Conservation (phyloP, 2,113 vertebrate genomes). For the Crypturellus undulatus region DNA sequence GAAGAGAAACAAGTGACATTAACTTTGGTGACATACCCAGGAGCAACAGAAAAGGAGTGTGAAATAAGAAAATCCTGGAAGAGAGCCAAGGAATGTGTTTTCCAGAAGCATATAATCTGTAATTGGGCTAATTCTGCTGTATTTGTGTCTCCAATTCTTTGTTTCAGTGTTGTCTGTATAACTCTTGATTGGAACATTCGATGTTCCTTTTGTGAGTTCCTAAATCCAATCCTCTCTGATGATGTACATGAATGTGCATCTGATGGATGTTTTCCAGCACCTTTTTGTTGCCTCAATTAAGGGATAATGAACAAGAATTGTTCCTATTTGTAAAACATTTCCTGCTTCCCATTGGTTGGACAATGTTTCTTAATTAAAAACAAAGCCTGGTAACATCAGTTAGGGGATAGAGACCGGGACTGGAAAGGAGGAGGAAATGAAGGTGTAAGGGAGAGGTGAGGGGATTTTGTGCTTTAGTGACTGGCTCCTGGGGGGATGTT, state of each 20-base stretch:
- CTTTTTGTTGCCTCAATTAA: slow-evolving; percentile 84
- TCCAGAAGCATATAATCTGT: slow-evolving; percentile 72
- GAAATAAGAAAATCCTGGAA: slow-evolving; percentile 62
- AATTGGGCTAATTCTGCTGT: slow-evolving; percentile 82
- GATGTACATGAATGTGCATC: slow-evolving; percentile 76
- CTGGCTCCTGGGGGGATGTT: neutral
- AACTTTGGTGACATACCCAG: slow-evolving; percentile 16
- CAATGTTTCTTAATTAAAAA: slow-evolving; percentile 79
- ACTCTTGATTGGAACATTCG: slow-evolving; percentile 82
- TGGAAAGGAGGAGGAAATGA: neutral
- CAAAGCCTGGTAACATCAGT: slow-evolving; percentile 67
- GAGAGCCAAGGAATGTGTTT: slow-evolving; percentile 71
- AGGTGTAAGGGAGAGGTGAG: neutral
- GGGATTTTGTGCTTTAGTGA: neutral
- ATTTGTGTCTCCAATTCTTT: slow-evolving; percentile 75
- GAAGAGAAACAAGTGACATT: neutral
- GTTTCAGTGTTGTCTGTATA: slow-evolving; percentile 77
- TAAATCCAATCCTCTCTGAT: slow-evolving; percentile 79
- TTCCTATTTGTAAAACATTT: slow-evolving; percentile 84
- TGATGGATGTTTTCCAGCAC: slow-evolving; percentile 84
- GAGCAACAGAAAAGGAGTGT: slow-evolving; percentile 40
- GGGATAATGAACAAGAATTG: slow-evolving; percentile 84
- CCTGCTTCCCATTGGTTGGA: slow-evolving; percentile 76
- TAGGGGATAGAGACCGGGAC: slow-evolving; percentile 5
- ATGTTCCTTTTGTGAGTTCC: slow-evolving; percentile 77